Conservation (phyloP, 2,888 invertebrate species). For the Pinctada fucata region DNA sequence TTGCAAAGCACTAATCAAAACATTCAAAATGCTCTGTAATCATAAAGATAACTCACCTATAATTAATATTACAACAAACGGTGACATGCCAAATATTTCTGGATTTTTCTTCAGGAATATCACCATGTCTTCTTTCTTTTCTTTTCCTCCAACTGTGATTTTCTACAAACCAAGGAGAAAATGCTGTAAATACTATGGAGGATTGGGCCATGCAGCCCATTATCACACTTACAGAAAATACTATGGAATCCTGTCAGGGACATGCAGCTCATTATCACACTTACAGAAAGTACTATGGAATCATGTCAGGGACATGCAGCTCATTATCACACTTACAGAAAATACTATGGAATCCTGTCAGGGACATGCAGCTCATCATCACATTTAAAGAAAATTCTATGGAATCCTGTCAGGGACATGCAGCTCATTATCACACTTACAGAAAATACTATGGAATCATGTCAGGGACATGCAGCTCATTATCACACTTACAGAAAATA, state of each 20-base stretch:
- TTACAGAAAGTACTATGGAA: not conserved
- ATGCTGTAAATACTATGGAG: no score
- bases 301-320: not conserved
- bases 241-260: not conserved
- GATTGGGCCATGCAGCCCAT: not conserved
- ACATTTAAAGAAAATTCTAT: not conserved
- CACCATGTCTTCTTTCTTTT: conserved; percentile 39
- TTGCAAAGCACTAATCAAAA: no score
- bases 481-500: not conserved
- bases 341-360: not conserved
- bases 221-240: not conserved
- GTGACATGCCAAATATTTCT: conserved; percentile 32
- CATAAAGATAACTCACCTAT: conserved; percentile 30
- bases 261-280: not conserved
- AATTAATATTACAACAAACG: conserved; percentile 19
- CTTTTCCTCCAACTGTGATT: conserved; percentile 36
- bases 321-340: not conserved
- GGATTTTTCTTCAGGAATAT: conserved; percentile 40
- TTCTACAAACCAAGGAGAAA: conserved; percentile 22
- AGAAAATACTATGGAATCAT: conserved; percentile 31
- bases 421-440: not conserved
- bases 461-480: conserved; percentile 14
- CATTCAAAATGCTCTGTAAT: no score
- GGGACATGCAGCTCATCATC: not conserved
- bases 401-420: no score